Base-by-base conservation (phyloP, 2,797 vertebrate species). In the Manis pentadactyla region DNA sequence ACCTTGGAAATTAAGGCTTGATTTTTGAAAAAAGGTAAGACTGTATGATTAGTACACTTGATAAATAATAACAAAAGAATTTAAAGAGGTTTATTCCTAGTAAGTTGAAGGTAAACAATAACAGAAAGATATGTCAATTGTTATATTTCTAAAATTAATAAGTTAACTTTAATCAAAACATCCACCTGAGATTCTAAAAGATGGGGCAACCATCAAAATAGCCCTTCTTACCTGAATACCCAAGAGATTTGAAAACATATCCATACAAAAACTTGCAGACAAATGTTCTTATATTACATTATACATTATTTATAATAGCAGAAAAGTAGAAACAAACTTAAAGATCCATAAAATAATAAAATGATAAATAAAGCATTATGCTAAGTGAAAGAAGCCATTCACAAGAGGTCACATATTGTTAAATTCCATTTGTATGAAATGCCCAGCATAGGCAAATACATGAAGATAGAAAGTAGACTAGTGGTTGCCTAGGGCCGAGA, bases 21-120 rank as follows among this genome's bases (percentile, higher is more conserved):
- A 78, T 94, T 86, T 85, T 74, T 63, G 13, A 15, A 34, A 57
- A 77, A 78, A 94, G 61, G 23, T 81, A 69, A 91, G 34, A 66
- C 71, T 84, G 2, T 53, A 73, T 73, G 39, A 86, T 51, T 6
- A 66, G 13, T 73, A 13, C 21, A 74, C 55, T 59, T 87, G 31
- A 93, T 55, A 88, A 94, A 53, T 86, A n/a, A 66, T 88, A 61
- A 71, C 29, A n/a, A 66, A 61, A 97, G 27, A 86, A 73, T 93
- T 83, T 78, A 37, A 90, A 61, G 29, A 31, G 34, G 7, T 85
- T 88, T 74, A 64, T 23, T 94, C 23, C 66, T 18, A 53, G 17
- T 78, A 63, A 53, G 19, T 34, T 82, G 13, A 61, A 82, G 29
- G 55, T 68, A 64, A 84, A 79, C 25, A 79, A 3, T 61, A 14